Percentiles rank a stretch among this genome's conserved stretches.
Conservation (phyloP, 1,140 invertebrate species). For the Batillaria attramentaria region DNA sequence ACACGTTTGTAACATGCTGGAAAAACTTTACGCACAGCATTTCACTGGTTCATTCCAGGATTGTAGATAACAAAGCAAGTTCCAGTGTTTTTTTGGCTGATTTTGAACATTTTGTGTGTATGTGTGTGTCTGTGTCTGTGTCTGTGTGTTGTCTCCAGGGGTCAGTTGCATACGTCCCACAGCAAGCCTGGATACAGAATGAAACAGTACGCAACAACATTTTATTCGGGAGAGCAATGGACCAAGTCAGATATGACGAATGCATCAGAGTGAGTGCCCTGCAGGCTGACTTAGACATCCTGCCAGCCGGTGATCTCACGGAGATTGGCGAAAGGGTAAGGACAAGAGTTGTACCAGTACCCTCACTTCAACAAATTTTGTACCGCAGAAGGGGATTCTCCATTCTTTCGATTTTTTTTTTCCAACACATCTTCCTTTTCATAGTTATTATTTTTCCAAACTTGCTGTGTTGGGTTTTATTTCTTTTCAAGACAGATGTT, state of each 20-base stretch:
- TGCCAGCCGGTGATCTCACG: constrained; percentile 80
- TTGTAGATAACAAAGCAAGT: not conserved
- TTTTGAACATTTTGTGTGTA: too few species aligned
- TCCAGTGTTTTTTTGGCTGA: not conserved
- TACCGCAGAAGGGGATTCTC: too few species aligned
- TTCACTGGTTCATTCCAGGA: not conserved
- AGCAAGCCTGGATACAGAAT: constrained; percentile 82
- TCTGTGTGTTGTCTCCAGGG: constrained; percentile 47
- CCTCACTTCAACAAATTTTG: too few species aligned
- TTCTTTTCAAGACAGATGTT: too few species aligned
- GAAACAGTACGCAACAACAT: constrained; percentile 80
- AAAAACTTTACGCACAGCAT: not conserved
- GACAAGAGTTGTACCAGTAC: too few species aligned
- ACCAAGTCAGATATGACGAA: constrained; percentile 67
- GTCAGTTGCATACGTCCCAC: constrained; percentile 81
- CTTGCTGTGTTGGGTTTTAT: too few species aligned
- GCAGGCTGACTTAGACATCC: constrained; percentile 79
- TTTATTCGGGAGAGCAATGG: constrained; percentile 75
- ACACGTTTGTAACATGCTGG: too few species aligned
- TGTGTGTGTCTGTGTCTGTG: too few species aligned
- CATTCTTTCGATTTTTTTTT: not conserved
- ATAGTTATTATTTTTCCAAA: too few species aligned
- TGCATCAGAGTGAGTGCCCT: constrained; percentile 76
- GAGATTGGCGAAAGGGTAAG: constrained; percentile 70
- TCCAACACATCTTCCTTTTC: too few species aligned